These are phyloP conservation scores for Lagopus leucura DNA, from an alignment of 2,113 vertebrate species.

Conservation along the genomic window DNA sequence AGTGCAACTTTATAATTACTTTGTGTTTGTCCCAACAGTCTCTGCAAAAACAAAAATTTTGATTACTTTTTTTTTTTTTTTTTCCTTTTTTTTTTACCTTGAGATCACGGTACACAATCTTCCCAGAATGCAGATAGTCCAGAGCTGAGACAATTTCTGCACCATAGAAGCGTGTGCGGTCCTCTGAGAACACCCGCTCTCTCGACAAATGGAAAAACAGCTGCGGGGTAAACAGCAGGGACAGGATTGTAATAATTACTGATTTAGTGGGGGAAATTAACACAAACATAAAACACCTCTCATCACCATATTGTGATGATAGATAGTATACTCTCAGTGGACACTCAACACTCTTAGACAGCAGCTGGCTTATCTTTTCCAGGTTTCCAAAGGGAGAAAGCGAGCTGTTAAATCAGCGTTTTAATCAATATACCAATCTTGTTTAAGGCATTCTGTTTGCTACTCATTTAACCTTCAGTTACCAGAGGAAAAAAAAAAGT, in stretches of 20 bases:
- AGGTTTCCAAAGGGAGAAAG: conserved; percentile 86
- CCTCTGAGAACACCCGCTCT: conserved; percentile 99
- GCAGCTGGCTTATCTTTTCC: conserved; percentile 98
- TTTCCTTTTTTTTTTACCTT: conserved; percentile 88
- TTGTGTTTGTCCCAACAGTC: conserved; percentile 76
- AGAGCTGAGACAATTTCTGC: conserved; percentile 98
- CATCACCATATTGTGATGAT: conserved; percentile 99
- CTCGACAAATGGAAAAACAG: conserved; percentile 99
- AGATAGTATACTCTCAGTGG: conserved; percentile 93
- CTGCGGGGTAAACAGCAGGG: conserved; percentile 98
- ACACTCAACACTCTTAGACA: conserved; percentile 88
- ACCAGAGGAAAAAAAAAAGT: conserved; percentile 71
- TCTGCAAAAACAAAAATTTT: conserved; percentile 74
- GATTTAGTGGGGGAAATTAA: conserved; percentile 99
- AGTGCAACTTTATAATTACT: conserved; percentile 81
- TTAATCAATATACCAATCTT: conserved; percentile 99
- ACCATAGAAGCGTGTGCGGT: conserved; percentile 98
- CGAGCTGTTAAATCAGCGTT: conserved; percentile 93
- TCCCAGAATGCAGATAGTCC: conserved; percentile 98
- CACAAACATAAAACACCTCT: conserved; percentile 99
- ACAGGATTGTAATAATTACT: conserved; percentile 99
- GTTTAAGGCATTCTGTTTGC: conserved; percentile 88
- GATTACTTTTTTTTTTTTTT: conserved; percentile 75
- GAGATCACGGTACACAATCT: conserved; percentile 99
- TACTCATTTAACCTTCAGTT: conserved; percentile 85